Base-by-base conservation (phyloP, 2,888 invertebrate genomes). In the Vesta saturnalis region DNA sequence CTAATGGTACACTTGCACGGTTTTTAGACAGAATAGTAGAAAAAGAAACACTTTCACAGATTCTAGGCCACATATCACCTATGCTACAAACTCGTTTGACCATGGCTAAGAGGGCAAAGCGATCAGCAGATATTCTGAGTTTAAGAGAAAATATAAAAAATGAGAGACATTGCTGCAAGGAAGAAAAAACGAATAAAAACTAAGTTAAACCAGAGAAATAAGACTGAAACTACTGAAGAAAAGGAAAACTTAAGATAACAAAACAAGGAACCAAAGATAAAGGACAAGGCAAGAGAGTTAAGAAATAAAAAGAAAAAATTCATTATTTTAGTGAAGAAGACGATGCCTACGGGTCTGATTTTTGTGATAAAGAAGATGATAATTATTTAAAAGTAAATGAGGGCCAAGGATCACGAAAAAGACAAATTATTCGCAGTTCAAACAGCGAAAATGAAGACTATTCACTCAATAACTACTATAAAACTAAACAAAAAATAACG, bases 91-190 rank as follows among this genome's bases (percentile, higher is more conserved):
- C 47, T 49, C 60, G 47, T 19, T 12, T 60, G 30, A 60, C 1
- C 30, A 4, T 60, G 18, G 16, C 22, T 21, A 60, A 49, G 16
- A 49, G 60, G 15, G 47, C 49, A 3, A 60, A 60, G 23, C 60
- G n/a, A 49, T 60, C 60, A 4, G 47, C 60, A 49, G 49, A 49
- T 22, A 60, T 60, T 60, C n/a, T 60, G 10, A 60, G 47, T 49
- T 60, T n/a, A 10, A 49, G 21, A 19, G 23, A 60, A 49, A 60
- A 60, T 10, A 49, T 43, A 49, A 16, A n/a, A 49, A 8, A 49
- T 47, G 49, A 15, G 12, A 12, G 23, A 43, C 10, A 39, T n/a
- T 8, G 43, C n/a, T 30, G 30, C 4, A 30, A 30, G 30, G 10
- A 30, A 30, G n/a, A 10, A 30, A 30, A 30, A 30, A 30, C 10